A percentile compares a stretch with the other conserved stretches of the same genome.
Conservation (phyloP, 2,113 vertebrate genomes). For the Donacobius atricapilla region DNA sequence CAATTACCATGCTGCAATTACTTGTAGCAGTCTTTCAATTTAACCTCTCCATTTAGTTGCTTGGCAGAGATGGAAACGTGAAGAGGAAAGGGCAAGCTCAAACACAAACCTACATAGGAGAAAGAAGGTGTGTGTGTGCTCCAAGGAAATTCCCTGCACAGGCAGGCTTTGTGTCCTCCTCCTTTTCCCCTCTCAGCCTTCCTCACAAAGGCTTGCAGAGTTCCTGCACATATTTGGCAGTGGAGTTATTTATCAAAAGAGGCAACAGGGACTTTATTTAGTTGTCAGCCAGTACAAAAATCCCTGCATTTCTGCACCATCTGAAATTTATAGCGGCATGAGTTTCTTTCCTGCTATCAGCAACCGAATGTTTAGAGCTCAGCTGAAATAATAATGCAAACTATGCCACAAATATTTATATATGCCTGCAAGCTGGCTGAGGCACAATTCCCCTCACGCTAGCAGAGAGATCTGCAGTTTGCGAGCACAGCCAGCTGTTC, state of each 20-base stretch:
- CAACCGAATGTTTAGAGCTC: conserved; percentile 66
- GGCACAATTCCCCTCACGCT: not conserved
- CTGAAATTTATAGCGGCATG: conserved; percentile 61
- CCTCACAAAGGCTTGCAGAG: not conserved
- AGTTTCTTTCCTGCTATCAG: conserved; percentile 62
- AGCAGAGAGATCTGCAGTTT: not conserved
- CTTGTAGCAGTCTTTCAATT: not conserved
- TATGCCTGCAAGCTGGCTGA: not conserved
- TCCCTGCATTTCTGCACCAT: not conserved
- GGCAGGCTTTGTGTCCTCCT: not conserved
- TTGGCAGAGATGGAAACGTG: not conserved
- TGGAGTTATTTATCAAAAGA: conserved; percentile 55
- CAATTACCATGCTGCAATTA: not conserved
- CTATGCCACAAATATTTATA: conserved; percentile 65
- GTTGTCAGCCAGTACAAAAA: not conserved
- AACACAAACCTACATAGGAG: not conserved
- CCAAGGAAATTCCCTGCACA: not conserved
- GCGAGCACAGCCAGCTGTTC: not conserved
- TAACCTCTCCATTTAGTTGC: conserved; percentile 15
- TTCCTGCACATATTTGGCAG: conserved; percentile 25
- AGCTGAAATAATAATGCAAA: conserved; percentile 70
- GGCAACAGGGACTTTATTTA: conserved; percentile 19
- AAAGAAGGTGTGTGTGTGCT: not conserved
- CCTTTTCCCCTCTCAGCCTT: not conserved
- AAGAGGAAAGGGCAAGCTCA: conserved; percentile 29